Evolutionary conservation across 2,888 invertebrate species (phyloP).

Genomic region (Andrena hattorfiana): DNA sequence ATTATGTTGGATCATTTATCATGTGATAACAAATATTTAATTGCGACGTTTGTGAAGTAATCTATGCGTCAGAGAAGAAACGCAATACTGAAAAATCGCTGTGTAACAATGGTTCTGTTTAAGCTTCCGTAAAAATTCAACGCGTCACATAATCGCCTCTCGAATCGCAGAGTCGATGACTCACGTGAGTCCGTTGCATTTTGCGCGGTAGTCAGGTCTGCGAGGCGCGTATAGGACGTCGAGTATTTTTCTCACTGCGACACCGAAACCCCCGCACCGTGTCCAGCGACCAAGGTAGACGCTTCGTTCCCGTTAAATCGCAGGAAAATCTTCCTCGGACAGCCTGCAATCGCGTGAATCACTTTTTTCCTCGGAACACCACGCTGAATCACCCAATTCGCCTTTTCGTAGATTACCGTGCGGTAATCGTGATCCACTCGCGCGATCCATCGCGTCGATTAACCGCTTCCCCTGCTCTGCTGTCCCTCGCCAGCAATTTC

Average conservation of each 20-base stretch:
- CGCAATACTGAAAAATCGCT: neutral
- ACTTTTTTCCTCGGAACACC: constrained; percentile 3
- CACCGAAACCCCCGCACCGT: neutral
- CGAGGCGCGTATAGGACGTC: neutral
- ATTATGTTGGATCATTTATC: too few species aligned
- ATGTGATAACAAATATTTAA: too few species aligned
- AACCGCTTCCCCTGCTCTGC: constrained; percentile 1
- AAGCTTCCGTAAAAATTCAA: constrained; percentile 17
- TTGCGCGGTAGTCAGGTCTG: constrained; percentile 38
- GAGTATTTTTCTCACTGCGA: constrained; percentile 1
- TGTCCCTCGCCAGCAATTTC: neutral
- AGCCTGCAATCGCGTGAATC: neutral
- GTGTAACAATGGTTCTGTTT: neutral
- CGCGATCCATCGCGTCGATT: constrained; percentile 13
- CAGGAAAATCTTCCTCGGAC: too few species aligned
- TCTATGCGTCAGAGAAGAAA: neutral
- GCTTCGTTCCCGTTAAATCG: too few species aligned
- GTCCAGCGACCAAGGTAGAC: too few species aligned
- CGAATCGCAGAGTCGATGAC: constrained; percentile 24
- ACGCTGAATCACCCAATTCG: neutral
- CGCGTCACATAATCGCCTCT: constrained; percentile 1
- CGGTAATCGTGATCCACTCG: constrained; percentile 24
- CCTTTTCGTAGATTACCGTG: neutral
- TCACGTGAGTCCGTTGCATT: constrained; percentile 44
- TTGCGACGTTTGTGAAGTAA: too few species aligned